Base-by-base conservation (phyloP, 2,113 vertebrate genomes). In the Eptesicus fuscus region DNA sequence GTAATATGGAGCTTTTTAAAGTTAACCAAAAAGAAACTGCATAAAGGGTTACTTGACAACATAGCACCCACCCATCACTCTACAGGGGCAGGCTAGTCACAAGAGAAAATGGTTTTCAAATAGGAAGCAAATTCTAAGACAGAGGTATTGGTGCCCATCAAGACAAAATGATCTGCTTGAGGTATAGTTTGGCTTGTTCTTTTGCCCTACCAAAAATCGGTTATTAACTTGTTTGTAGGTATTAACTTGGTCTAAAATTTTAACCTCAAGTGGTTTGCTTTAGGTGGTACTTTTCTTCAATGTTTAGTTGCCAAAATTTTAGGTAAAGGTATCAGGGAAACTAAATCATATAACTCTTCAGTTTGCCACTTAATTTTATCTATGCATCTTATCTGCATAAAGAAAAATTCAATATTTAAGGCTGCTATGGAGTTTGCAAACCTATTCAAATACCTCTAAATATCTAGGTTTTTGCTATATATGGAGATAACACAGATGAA, bases 71-170 rank as follows among this genome's bases (percentile, higher is more conserved):
- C 7, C 74, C 47, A 56, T 93, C 37, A 51, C 20, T 87, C 9
- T 74, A 65, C 93, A 90, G 47, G 20, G 88, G 4, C 1, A 71
- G 16, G 13, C 2, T 37, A 94, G 7, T 74, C 61, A 94, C 93
- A 86, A 80, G 32, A 93, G 22, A 93, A 85, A 90, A 84, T 3
- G 18, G 82, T 74, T 92, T 94, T 93, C 32, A 78, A 80, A 93
- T 76, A 32, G 25, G 49, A 79, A 93, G 10, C 35, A 94, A 93
- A 87, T 61, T 37, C 2, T n/a, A 90, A 73, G 14, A 84, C 32
- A 79, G 28, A 70, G 7, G 7, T 69, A 40, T 16, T 74, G 35
- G 28, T 61, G 32, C 37, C 40, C 82, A 37, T 28, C 6, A 74
- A 28, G 61, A 13, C 6, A 83, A 94, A 70, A 49, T 61, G 71